Conservation (phyloP, 2,888 invertebrate genomes). For the Tipula vernalis region DNA sequence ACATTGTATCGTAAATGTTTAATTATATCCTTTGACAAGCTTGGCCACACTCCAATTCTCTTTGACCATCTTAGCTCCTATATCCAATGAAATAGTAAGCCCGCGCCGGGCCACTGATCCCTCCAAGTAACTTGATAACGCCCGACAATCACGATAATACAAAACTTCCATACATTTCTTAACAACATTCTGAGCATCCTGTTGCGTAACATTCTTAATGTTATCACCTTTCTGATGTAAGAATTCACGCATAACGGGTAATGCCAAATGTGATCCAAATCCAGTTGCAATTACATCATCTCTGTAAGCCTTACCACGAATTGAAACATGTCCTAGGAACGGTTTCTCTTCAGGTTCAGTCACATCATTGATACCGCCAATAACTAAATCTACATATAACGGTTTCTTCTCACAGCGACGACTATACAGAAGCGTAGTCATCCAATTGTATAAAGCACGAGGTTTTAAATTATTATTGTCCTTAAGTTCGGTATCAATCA, state of each 20-base stretch:
- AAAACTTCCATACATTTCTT: constrained; percentile 76
- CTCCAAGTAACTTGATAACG: constrained; percentile 60
- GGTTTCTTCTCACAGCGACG: constrained; percentile 87
- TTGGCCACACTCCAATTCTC: constrained; percentile 75
- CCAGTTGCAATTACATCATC: constrained; percentile 80
- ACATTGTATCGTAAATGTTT: background rate
- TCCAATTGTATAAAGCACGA: constrained; percentile 83
- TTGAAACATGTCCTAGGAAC: constrained; percentile 87
- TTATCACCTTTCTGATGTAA: constrained; percentile 36
- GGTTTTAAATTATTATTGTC: constrained; percentile 75
- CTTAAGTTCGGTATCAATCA: background rate
- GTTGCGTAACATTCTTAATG: constrained; percentile 40
- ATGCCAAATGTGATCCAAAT: constrained; percentile 81
- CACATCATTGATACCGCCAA: constrained; percentile 66
- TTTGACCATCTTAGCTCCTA: constrained; percentile 55
- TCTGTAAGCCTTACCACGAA: constrained; percentile 83
- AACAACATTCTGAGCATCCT: constrained; percentile 47
- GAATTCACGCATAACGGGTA: constrained; percentile 69
- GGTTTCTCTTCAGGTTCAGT: constrained; percentile 31
- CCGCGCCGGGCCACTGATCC: constrained; percentile 50
- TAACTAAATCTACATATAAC: constrained; percentile 88
- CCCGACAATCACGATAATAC: constrained; percentile 83
- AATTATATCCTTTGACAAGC: constrained; percentile 41
- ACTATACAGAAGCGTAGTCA: constrained; percentile 89
- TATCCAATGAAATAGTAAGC: constrained; percentile 29